Evolutionary conservation across 2,797 vertebrate genomes (phyloP), one percentile per base, ranked within the genome.

Genomic region (Echiichthys vipera): DNA sequence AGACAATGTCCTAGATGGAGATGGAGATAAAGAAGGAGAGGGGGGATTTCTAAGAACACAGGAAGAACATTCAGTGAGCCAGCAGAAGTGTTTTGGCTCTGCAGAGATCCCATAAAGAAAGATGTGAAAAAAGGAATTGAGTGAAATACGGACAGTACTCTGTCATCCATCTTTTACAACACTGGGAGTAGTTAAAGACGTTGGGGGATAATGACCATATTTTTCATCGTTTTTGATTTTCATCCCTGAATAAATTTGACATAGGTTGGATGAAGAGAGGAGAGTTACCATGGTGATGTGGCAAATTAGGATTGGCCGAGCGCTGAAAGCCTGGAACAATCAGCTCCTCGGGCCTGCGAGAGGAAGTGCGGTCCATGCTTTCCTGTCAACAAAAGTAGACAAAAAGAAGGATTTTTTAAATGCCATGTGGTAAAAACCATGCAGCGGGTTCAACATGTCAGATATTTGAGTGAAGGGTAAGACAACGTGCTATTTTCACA

Each of bases 211-310:
- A 45, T 25, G 5, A 15, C 6, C 39, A 50, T 39, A 73, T 34
- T 71, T 34, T 71, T 58, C 18, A 24, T 29, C 27, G 32, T 8
- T 56, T 64, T 5, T 59, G 2, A 65, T 32, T 55, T 37, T 53
- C 22, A 58, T 30, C 50, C n/a, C 10, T 36, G 7, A 27, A 67
- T 32, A 56, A 25, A 53, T 59, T 8, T 49, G 25, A 53, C 18
- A 62, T 15, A 8, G 24, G 25, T 20, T 37, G 36, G 59, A 72
- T 24, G 34, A 75, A 42, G 39, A 68, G 30, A 71, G 57, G 13
- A 65, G 20, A 50, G 68, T 89, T 94, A 98, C 97, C 97, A 94
- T 96, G 95, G 77, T 96, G 96, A 87, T 82, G 94, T 81, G 95
- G 87, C 47, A 92, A 90, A 66, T 91, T 94, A 74, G 84, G 94